Conservation (phyloP, 2,888 invertebrate species). For the Phortica okadai region DNA sequence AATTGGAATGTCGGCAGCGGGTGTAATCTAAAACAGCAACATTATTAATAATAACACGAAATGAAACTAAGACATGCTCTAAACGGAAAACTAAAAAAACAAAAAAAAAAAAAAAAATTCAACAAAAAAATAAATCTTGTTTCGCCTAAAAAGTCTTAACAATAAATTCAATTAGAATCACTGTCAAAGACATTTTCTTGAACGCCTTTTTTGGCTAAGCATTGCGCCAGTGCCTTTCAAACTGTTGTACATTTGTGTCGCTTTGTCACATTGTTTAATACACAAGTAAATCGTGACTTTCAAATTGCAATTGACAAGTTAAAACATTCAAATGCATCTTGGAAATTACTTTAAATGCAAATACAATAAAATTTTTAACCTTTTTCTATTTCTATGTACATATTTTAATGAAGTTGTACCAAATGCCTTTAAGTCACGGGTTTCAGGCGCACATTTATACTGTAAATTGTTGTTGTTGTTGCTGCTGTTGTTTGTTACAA, state of each 20-base stretch:
- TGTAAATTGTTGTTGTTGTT: background rate
- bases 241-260: background rate
- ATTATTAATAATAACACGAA: background rate
- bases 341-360: background rate
- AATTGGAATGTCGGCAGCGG: slow-evolving; percentile 11
- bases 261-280: too few relatives aligned
- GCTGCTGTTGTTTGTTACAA: slow-evolving; percentile 31
- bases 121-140: background rate
- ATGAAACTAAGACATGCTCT: background rate
- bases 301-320: background rate
- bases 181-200: slow-evolving; percentile 16
- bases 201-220: background rate
- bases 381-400: background rate
- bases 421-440: background rate
- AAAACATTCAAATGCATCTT: background rate
- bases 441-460: background rate
- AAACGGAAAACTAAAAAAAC: background rate
- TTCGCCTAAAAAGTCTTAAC: background rate
- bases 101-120: background rate
- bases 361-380: too few relatives aligned
- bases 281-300: background rate
- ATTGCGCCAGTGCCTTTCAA: background rate
- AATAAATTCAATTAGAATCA: slow-evolving; percentile 18
- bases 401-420: background rate
- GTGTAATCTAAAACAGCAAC: slow-evolving; percentile 9